Evolutionary conservation across 1,140 invertebrate genomes (phyloP), one percentile per base, ranked within the genome.

Genomic region (Drosophila baimaii): DNA sequence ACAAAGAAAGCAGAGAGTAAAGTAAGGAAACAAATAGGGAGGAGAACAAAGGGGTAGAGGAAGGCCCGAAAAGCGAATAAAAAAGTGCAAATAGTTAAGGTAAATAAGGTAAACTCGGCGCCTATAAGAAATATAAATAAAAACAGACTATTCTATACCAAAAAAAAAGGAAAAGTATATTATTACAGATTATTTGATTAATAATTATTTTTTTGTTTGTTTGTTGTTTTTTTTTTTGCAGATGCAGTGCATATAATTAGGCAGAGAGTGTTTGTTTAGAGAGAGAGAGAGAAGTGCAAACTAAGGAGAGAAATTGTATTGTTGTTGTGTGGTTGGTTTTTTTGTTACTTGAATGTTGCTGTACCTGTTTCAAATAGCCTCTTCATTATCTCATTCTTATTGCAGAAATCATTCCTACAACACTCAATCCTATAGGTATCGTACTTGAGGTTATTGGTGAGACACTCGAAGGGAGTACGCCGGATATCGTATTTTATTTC

Each of bases 321-420:
- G 44, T 72, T 55, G 51, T 70, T 77, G 39, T 35, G 63, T 54
- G 31, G 52, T 76, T 79, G 23, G 31, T 74, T 59, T 35, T 56
- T 27, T 76, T 58, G 55, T 84, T 79, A 65, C 27, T 66, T 68
- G 49, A 62, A 62, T 63, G 54, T 58, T 71, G 57, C 75, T 75
- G 76, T 91, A 92, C 91, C 91, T 92, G 68, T 78, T 63, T 83
- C 66, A 79, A 92, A 82, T 79, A 80, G 79, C 82, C 80, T 88
- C 77, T 78, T 89, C 78, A 92, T 77, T 65, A 91, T 59, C 73
- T 90, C 85, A 77, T 92, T 79, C 78, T 91, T 90, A 90, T 92
- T 92, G 90, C 91, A 92, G 83, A 84, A 92, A 79, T 92, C 91
- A 57, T 65, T 75, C 59, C 64, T 73, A 83, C 91, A 92, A 89